Evolutionary conservation across 2,797 vertebrate species (phyloP).

Genomic region (Hemibagrus guttatus): DNA sequence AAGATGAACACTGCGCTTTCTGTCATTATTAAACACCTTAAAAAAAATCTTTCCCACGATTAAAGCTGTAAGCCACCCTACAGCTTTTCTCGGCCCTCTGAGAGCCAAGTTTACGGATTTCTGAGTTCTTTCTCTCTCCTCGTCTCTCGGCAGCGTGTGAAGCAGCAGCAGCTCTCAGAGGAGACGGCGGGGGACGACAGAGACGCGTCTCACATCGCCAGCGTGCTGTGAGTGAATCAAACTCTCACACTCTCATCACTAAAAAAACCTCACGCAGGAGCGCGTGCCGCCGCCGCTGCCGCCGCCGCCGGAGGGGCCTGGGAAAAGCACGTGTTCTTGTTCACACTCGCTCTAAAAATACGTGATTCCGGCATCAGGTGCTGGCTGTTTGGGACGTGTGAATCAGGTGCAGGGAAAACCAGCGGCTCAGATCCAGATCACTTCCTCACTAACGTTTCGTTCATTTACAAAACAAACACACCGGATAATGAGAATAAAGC

Average conservation of each 20-base stretch:
- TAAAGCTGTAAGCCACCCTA: background rate
- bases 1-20: background rate
- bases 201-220: background rate
- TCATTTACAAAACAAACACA: background rate
- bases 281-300: background rate
- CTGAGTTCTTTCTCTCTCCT: constrained; percentile 8
- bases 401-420: constrained; percentile 56
- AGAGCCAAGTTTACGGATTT: background rate
- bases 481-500: no score
- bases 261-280: background rate
- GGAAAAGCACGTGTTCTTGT: background rate
- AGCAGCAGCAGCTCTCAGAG: constrained; percentile 52
- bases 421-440: background rate
- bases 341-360: constrained; percentile 54
- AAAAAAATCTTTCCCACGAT: background rate
- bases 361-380: background rate
- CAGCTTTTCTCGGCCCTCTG: background rate
- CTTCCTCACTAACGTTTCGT: background rate
- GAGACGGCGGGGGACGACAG: constrained; percentile 50
- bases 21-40: background rate
- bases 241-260: background rate
- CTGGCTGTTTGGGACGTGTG: constrained; percentile 31
- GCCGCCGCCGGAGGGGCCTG: background rate
- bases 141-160: constrained; percentile 44
- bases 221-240: constrained; percentile 56